Evolutionary conservation across 2,113 vertebrate genomes (phyloP), one percentile per base, ranked within the genome.

Genomic region (Gallinago media): DNA sequence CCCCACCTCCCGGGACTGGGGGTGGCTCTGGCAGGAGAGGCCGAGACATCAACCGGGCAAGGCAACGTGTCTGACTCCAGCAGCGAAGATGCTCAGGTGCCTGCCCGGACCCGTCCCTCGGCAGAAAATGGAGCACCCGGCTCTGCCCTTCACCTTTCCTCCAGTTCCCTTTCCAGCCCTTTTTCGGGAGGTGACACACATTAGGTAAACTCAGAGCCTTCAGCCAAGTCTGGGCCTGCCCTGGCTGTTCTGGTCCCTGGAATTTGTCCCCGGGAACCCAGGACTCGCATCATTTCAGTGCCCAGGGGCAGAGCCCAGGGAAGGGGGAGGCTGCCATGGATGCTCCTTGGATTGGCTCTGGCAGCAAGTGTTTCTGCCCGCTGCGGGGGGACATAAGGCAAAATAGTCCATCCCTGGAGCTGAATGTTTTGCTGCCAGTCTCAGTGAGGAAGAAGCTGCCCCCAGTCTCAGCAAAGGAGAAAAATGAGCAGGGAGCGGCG

Each of bases 211-310:
- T 16, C 0, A 56, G 38, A 59, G 29, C 56, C 63, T 50, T 22
- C 32, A 2, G 50, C 83, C 4, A 1, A 66, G 85, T 3, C 47
- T 2, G 25, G 40, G 44, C 74, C 32, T 77, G 71, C n/a, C 0
- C 2, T 3, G n/a, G 67, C 55, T 23, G 11, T 3, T 58, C 42
- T 9, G 63, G 11, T 8, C 67, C 52, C 73, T 15, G 0, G 42
- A 11, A 34, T 13, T 32, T 5, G 52, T 11, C 14, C 36, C 20
- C 1, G 2, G 5, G 62, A 79, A 34, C 38, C 6, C 3, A n/a
- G 23, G 29, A 29, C 10, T 32, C 9, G 2, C 18, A 0, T 36
- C 15, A 2, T 5, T 34, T 12, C 31, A 6, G 63, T 18, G 34
- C 38, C 32, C 12, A 2, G 36, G 9, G 55, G 16, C 31, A 46